Evolutionary conservation across 1,140 invertebrate genomes (phyloP).

Genomic region (Caenorhabditis latens): DNA sequence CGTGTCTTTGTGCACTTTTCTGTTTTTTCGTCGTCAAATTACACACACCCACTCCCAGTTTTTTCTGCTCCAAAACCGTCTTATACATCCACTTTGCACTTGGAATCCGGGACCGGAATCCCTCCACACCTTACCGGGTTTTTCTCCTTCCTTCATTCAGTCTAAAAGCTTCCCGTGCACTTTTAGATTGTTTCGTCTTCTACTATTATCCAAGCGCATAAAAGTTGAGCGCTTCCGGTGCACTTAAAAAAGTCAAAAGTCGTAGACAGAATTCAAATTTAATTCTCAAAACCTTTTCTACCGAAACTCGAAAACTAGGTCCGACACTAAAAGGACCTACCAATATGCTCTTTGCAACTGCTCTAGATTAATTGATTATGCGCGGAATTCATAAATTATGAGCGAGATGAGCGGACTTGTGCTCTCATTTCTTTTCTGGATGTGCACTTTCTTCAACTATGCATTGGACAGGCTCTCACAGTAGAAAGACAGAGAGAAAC

Average conservation of each 20-base stretch:
- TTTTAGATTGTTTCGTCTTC: conserved; percentile 18
- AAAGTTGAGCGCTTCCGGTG: conserved; percentile 30
- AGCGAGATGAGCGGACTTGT: conserved; percentile 1
- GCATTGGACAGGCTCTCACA: conserved; percentile 16
- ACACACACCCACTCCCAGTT: neutral
- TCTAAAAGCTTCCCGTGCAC: conserved; percentile 43
- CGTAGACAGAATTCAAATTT: neutral
- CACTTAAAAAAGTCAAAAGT: conserved; percentile 43
- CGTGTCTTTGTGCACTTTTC: conserved; percentile 52
- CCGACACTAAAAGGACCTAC: conserved; percentile 19
- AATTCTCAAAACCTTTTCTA: neutral
- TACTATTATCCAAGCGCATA: neutral
- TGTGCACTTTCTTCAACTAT: conserved; percentile 47
- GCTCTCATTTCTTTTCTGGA: conserved; percentile 1
- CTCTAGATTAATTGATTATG: conserved; percentile 43
- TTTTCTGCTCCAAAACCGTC: conserved; percentile 4
- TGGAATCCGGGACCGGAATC: neutral
- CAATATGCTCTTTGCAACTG: neutral
- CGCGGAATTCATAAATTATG: conserved; percentile 47
- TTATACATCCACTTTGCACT: conserved; percentile 9
- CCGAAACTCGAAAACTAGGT: neutral
- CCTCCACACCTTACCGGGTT: neutral
- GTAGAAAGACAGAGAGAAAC: neutral
- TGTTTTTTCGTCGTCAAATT: conserved; percentile 34
- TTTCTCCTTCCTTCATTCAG: neutral